phyloP scores from a whole-genome alignment of 2,113 vertebrate genomes.

The Amia ocellicauda region DNA sequence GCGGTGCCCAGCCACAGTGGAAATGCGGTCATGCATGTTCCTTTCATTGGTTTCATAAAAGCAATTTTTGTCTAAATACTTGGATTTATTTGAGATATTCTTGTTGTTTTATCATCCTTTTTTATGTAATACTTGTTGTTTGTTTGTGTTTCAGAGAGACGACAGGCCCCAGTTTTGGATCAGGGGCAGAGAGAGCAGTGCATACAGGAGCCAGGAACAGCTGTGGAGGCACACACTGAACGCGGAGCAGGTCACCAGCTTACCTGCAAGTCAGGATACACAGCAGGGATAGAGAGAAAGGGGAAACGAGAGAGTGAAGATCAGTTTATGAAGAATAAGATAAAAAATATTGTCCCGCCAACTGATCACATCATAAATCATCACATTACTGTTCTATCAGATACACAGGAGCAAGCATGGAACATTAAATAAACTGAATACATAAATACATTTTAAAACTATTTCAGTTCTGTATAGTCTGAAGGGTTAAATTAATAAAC shows the following conservation, averaged over 20 bases:
- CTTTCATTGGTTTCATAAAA: not conserved
- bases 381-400: not conserved
- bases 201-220: constrained; percentile 41
- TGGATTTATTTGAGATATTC: not conserved
- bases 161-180: constrained; percentile 18
- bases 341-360: too few relatives aligned
- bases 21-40: not conserved
- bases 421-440: not conserved
- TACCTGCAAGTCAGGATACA: constrained; percentile 37
- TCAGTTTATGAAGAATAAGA: constrained; percentile 8
- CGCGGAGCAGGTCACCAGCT: constrained; percentile 55
- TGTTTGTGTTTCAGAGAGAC: constrained; percentile 15
- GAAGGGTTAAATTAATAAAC: not conserved
- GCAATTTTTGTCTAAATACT: not conserved
- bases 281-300: constrained; percentile 8
- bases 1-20: too few relatives aligned
- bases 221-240: constrained; percentile 54
- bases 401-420: not conserved
- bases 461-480: not conserved
- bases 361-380: not conserved
- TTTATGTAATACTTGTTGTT: constrained; percentile 15
- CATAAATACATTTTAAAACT: not conserved
- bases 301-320: constrained; percentile 19
- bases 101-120: constrained; percentile 3
- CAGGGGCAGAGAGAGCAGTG: constrained; percentile 42